Conservation (phyloP, 2,113 vertebrate species). For the Triplophysa tibetana region DNA sequence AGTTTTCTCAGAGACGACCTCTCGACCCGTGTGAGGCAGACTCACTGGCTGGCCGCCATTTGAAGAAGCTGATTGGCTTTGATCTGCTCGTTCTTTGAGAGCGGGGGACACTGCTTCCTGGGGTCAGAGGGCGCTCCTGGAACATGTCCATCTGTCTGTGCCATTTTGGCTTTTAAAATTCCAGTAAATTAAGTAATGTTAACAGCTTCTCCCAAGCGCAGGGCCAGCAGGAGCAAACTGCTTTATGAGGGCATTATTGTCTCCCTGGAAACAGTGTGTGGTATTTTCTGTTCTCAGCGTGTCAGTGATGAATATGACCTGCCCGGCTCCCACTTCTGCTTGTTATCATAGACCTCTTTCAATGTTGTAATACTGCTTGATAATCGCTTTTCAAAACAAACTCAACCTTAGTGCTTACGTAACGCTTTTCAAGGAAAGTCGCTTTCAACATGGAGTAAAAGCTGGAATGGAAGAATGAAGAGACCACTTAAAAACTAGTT, state of each 20-base stretch:
- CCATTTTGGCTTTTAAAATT: constrained; percentile 76
- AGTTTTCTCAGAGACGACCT: constrained; percentile 66
- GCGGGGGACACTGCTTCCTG: constrained; percentile 69
- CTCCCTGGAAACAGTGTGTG: not conserved
- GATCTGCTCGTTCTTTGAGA: constrained; percentile 69
- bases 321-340: constrained; percentile 22
- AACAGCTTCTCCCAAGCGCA: constrained; percentile 56
- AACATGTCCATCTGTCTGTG: constrained; percentile 75
- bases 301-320: constrained; percentile 40
- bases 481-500: too few species aligned
- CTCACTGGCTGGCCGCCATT: constrained; percentile 68
- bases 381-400: constrained; percentile 19
- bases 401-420: constrained; percentile 13
- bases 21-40: constrained; percentile 66
- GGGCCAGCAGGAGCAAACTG: constrained; percentile 36
- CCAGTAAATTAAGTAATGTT: constrained; percentile 72
- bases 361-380: constrained; percentile 29
- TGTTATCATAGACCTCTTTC: constrained; percentile 14
- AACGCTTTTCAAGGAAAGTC: constrained; percentile 13
- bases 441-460: not conserved
- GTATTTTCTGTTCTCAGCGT: constrained; percentile 26
- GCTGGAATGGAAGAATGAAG: too few species aligned
- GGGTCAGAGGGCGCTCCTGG: constrained; percentile 74
- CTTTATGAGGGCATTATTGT: constrained; percentile 2
- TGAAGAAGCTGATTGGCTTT: constrained; percentile 77